These are phyloP conservation scores for Barnardius zonarius DNA, from an alignment of 2,113 vertebrate genomes.

Conservation along the genomic window DNA sequence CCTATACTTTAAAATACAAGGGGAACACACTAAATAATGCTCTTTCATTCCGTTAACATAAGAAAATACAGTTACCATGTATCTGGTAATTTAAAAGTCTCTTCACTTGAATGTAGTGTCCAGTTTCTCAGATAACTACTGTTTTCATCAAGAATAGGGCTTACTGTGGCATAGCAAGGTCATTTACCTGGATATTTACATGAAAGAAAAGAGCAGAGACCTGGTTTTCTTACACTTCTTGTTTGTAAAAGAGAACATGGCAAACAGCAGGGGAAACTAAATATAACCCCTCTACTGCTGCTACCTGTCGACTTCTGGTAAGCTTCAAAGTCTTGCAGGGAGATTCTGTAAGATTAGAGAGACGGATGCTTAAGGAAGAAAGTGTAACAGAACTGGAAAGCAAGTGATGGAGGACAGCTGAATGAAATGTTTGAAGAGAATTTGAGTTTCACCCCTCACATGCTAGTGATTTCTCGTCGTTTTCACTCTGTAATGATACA, in stretches of 20 bases:
- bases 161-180: neutral
- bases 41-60: neutral
- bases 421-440: neutral
- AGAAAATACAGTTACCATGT: neutral
- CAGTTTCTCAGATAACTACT: neutral
- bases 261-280: slow-evolving; percentile 50
- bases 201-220: neutral
- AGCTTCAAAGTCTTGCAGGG: neutral
- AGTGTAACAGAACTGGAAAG: neutral
- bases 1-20: neutral
- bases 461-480: neutral
- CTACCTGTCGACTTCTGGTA: neutral
- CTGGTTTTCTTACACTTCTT: neutral
- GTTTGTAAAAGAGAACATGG: slow-evolving; percentile 14
- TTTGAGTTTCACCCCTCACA: neutral
- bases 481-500: neutral
- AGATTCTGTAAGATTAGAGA: neutral
- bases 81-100: neutral
- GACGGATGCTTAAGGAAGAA: neutral
- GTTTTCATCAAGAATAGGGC: neutral
- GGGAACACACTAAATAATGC: neutral
- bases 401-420: neutral
- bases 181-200: neutral
- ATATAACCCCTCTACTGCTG: slow-evolving; percentile 8
- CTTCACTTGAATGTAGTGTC: neutral